Percentiles rank a stretch among this genome's conserved stretches.
Evolutionary conservation across 2,888 invertebrate species (phyloP).

Genomic region (Apamea crenata): DNA sequence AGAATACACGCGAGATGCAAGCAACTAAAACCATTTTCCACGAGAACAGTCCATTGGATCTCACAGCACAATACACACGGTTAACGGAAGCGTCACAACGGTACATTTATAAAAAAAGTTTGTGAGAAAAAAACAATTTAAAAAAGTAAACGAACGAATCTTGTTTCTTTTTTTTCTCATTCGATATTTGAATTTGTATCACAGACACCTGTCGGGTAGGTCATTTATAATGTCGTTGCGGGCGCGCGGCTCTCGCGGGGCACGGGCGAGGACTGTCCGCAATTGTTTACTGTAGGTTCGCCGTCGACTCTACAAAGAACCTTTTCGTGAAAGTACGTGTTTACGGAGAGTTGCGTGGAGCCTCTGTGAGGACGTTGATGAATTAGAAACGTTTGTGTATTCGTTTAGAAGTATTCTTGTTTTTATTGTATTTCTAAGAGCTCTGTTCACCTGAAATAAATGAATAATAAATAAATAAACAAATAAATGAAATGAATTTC

Average conservation of each 20-base stretch:
- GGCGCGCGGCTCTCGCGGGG: constrained; percentile 82
- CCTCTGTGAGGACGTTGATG: constrained; percentile 68
- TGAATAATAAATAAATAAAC: neutral
- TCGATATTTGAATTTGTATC: constrained; percentile 71
- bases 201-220: constrained; percentile 79
- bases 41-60: constrained; percentile 76
- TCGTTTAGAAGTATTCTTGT: neutral
- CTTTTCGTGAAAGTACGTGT: constrained; percentile 52
- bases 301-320: constrained; percentile 79
- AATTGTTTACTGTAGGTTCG: constrained; percentile 87
- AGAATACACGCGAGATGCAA: constrained; percentile 64
- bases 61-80: constrained; percentile 82
- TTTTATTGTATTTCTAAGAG: neutral
- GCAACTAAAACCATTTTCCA: constrained; percentile 72
- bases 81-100: constrained; percentile 79
- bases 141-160: constrained; percentile 81
- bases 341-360: constrained; percentile 60
- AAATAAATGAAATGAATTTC: neutral
- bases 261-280: constrained; percentile 85
- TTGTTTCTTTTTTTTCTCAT: constrained; percentile 74
- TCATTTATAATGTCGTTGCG: constrained; percentile 69
- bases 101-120: constrained; percentile 70
- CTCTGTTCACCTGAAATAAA: neutral
- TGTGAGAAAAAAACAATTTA: constrained; percentile 67
- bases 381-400: neutral